Percentiles rank a stretch among this genome's conserved stretches.
These are phyloP conservation scores for Mactromeris polynyma DNA, from an alignment of 2,888 invertebrate species.

Conservation along the genomic window DNA sequence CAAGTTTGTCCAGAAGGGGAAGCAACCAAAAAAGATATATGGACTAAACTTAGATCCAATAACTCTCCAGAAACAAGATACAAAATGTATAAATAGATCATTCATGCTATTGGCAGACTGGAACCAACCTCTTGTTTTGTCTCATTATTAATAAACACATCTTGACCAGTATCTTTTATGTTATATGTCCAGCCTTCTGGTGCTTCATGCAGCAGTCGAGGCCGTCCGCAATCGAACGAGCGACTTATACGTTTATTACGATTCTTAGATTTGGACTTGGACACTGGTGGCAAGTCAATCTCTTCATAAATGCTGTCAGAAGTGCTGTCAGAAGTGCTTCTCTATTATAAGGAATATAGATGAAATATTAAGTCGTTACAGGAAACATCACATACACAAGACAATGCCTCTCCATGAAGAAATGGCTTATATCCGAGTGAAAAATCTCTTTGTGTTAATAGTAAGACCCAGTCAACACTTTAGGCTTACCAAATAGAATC, in stretches of 20 bases:
- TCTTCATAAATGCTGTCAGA: slow-evolving; percentile 62
- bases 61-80: too few relatives aligned
- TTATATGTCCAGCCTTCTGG: slow-evolving; percentile 68
- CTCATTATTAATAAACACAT: slow-evolving; percentile 46
- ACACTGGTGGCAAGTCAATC: slow-evolving; percentile 7
- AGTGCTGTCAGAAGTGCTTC: slow-evolving; percentile 38
- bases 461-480: too few relatives aligned
- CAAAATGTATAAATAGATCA: neutral
- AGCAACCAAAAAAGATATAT: too few relatives aligned
- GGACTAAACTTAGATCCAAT: too few relatives aligned
- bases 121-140: slow-evolving; percentile 64
- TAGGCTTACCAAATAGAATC: too few relatives aligned
- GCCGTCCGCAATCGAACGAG: slow-evolving; percentile 64
- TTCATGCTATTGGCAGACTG: slow-evolving; percentile 11
- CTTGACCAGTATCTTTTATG: slow-evolving; percentile 49
- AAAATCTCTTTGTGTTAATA: too few relatives aligned
- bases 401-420: too few relatives aligned
- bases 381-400: too few relatives aligned
- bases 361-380: too few relatives aligned
- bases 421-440: too few relatives aligned
- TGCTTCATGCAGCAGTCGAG: slow-evolving; percentile 24
- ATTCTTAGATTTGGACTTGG: neutral
- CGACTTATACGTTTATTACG: slow-evolving; percentile 57
- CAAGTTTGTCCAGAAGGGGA: too few relatives aligned
- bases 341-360: neutral